Percentiles rank a stretch among this genome's conserved stretches.
phyloP scores from a whole-genome alignment of 2,113 vertebrate genomes.

The Salminus brasiliensis region DNA sequence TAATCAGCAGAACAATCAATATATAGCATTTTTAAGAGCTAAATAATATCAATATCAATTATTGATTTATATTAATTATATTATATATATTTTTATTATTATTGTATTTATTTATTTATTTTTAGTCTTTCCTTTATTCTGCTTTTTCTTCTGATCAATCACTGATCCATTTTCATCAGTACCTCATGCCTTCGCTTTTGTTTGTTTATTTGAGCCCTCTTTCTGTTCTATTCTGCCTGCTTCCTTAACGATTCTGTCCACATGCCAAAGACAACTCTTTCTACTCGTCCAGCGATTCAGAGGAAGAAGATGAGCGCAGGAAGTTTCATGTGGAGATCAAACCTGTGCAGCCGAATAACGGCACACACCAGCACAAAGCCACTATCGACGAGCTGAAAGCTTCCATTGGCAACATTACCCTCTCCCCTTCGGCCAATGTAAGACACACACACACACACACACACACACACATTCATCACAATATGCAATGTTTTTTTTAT shows the following conservation, averaged over 20 bases:
- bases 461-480: not conserved
- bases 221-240: not conserved
- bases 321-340: constrained; percentile 97
- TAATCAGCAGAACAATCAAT: no score
- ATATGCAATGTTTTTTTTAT: not conserved
- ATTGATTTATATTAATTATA: no score
- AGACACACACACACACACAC: constrained; percentile 54
- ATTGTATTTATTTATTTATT: no score
- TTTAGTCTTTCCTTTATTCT: no score
- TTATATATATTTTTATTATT: no score
- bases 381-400: constrained; percentile 94
- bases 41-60: no score
- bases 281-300: constrained; percentile 94
- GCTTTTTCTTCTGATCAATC: not conserved
- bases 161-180: not conserved
- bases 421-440: constrained; percentile 90
- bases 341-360: constrained; percentile 87
- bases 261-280: constrained; percentile 98
- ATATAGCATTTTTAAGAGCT: no score
- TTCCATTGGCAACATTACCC: constrained; percentile 92
- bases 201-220: not conserved
- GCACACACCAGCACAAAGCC: constrained; percentile 83
- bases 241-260: constrained; percentile 82
- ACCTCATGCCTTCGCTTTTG: not conserved
- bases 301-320: constrained; percentile 92